These are phyloP conservation scores for Propithecus coquereli DNA, from an alignment of 2,113 vertebrate species.

Conservation along the genomic window DNA sequence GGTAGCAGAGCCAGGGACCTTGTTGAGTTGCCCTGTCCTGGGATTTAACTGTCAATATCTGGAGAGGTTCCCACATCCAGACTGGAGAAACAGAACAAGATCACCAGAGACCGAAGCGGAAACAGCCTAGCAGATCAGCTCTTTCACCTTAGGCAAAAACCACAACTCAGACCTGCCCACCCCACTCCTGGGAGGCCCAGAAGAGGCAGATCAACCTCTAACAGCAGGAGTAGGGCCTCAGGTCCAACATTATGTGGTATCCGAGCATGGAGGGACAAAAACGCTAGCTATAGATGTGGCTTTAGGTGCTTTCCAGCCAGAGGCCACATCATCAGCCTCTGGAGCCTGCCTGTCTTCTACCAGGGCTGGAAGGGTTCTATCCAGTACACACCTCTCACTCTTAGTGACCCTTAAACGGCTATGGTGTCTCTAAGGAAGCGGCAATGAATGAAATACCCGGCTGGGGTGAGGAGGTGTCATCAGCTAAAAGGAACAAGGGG, in stretches of 20 bases:
- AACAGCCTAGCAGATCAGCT: background rate
- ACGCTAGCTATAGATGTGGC: background rate
- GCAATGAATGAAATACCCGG: background rate
- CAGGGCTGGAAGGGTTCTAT: background rate
- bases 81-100: background rate
- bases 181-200: background rate
- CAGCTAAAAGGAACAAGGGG: background rate
- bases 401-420: background rate
- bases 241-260: background rate
- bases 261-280: background rate
- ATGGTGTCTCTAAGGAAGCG: background rate
- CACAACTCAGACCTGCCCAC: background rate
- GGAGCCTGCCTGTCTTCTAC: background rate
- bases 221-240: fast-evolving
- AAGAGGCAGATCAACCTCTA: background rate
- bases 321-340: background rate
- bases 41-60: background rate
- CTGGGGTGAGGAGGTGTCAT: background rate
- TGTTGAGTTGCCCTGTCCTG: background rate
- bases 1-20: background rate
- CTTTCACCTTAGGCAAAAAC: background rate
- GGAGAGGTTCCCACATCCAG: slow-evolving; percentile 32
- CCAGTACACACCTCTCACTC: background rate
- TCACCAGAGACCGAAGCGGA: slow-evolving; percentile 12
- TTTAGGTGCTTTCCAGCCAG: background rate